phyloP scores from a whole-genome alignment of 2,113 vertebrate genomes.

The Eurypyga helias region DNA sequence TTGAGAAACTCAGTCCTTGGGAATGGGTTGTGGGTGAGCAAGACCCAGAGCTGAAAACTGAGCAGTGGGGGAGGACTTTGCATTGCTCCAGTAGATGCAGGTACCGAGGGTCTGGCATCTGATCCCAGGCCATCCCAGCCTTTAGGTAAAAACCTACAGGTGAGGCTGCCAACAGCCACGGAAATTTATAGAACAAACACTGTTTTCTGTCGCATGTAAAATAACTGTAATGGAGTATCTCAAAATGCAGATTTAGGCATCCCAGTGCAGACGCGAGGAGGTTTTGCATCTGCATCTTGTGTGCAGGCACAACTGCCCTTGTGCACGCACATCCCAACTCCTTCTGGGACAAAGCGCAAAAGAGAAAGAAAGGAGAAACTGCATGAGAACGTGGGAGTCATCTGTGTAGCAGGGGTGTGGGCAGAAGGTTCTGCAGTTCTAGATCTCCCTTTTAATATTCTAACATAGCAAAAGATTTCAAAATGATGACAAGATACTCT shows the following conservation, averaged over 20 bases:
- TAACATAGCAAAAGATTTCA: not conserved
- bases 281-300: accelerated
- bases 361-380: not conserved
- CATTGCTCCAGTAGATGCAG: not conserved
- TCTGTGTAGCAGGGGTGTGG: not conserved
- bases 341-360: not conserved
- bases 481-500: not conserved
- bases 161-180: not conserved
- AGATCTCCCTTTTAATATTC: not conserved
- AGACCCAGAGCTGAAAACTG: not conserved
- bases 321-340: accelerated
- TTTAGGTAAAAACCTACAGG: not conserved
- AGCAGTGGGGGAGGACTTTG: not conserved
- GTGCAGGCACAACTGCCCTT: not conserved
- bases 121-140: not conserved
- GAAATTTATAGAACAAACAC: not conserved
- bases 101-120: not conserved
- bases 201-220: not conserved
- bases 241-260: not conserved
- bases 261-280: not conserved
- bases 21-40: not conserved
- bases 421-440: not conserved
- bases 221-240: not conserved
- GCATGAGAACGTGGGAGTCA: not conserved
- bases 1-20: not conserved